Conservation (phyloP, 2,113 vertebrate species). For the Notechis scutatus region DNA sequence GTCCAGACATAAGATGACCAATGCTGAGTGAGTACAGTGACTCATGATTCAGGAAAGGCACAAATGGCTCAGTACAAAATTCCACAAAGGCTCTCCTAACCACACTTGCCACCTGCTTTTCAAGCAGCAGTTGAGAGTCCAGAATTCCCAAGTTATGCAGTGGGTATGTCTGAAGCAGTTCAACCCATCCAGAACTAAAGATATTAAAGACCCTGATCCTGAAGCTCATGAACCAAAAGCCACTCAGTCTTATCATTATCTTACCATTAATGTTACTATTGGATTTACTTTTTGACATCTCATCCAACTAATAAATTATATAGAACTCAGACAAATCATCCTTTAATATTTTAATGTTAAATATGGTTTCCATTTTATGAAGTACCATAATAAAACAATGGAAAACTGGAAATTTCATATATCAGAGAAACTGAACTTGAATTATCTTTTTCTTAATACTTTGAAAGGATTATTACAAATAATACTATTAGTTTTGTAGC, state of each 20-base stretch:
- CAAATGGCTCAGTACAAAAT: too few relatives aligned
- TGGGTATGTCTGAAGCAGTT: neutral
- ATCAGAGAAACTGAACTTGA: neutral
- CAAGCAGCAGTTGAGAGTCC: too few relatives aligned
- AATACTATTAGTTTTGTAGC: neutral
- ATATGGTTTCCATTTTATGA: neutral
- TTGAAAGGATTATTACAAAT: neutral
- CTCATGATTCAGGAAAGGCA: too few relatives aligned
- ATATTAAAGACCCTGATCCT: too few relatives aligned
- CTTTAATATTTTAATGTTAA: neutral
- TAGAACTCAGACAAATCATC: neutral
- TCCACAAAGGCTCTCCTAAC: too few relatives aligned
- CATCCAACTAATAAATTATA: neutral
- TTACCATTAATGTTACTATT: neutral
- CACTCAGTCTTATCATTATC: neutral
- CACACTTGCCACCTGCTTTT: too few relatives aligned
- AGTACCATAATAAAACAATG: neutral
- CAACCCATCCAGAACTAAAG: neutral
- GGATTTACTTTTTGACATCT: neutral
- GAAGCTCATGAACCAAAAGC: too few relatives aligned
- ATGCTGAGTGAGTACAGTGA: too few relatives aligned
- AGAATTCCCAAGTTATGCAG: too few relatives aligned
- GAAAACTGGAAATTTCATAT: neutral
- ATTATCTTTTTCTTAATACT: neutral
- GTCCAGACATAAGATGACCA: too few relatives aligned